Evolutionary conservation across 2,113 vertebrate species (phyloP).

Genomic region (Nettapus auritus): DNA sequence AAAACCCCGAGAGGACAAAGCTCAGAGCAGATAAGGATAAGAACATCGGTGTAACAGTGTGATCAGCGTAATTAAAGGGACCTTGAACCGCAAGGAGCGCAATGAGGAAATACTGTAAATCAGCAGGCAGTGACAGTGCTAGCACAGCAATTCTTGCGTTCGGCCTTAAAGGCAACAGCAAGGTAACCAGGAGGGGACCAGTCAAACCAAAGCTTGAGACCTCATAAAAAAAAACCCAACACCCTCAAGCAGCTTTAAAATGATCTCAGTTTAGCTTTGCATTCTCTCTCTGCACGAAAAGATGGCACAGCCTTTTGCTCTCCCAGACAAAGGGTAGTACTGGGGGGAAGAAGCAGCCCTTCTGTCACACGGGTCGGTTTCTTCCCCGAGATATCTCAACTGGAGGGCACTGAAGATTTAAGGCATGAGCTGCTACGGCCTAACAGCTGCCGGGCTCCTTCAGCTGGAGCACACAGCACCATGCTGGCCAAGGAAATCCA

Average conservation of each 20-base stretch:
- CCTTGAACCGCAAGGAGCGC: background rate
- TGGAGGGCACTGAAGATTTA: background rate
- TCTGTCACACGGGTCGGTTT: background rate
- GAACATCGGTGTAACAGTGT: background rate
- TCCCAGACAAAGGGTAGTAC: background rate
- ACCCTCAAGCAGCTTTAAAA: background rate
- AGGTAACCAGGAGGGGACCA: background rate
- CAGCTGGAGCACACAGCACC: background rate
- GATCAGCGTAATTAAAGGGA: background rate
- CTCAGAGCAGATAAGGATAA: background rate
- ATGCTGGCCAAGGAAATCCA: background rate
- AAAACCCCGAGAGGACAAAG: background rate
- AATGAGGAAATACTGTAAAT: background rate
- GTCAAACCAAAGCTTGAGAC: background rate
- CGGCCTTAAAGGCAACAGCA: background rate
- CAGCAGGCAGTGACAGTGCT: background rate
- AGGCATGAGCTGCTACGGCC: background rate
- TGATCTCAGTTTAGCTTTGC: background rate
- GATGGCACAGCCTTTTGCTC: constrained; percentile 3
- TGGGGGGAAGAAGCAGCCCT: background rate
- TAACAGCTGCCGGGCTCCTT: background rate
- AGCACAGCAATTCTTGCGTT: background rate
- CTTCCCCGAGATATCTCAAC: background rate
- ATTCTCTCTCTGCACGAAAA: background rate
- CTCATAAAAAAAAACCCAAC: background rate